Percentiles rank a stretch among this genome's conserved stretches.
Evolutionary conservation across 1,140 invertebrate species (phyloP).

Genomic region (Drosophila tani): DNA sequence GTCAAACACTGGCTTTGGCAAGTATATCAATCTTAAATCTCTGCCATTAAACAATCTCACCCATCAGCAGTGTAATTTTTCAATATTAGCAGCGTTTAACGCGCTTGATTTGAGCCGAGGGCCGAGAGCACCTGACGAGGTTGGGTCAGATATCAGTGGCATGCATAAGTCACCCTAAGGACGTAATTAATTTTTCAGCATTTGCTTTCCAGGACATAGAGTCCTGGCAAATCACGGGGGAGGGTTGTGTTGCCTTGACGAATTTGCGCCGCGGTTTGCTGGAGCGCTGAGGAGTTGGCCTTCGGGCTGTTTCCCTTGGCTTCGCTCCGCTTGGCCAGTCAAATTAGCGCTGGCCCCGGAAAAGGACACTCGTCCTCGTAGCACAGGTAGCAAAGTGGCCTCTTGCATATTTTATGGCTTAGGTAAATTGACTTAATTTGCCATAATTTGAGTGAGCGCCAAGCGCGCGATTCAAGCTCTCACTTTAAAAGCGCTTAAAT

Average conservation of each 20-base stretch:
- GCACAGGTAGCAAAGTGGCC: constrained; percentile 45
- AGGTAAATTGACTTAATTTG: constrained; percentile 81
- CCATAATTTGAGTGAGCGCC: constrained; percentile 65
- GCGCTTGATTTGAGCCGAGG: constrained; percentile 69
- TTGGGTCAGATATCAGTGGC: constrained; percentile 41
- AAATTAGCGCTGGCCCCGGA: constrained; percentile 64
- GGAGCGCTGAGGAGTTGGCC: constrained; percentile 24
- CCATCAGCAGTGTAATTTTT: constrained; percentile 62
- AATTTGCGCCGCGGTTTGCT: constrained; percentile 72
- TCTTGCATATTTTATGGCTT: constrained; percentile 77
- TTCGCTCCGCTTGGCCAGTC: constrained; percentile 57
- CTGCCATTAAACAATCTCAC: constrained; percentile 39
- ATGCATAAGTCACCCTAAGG: constrained; percentile 82
- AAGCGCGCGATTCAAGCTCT: constrained; percentile 27
- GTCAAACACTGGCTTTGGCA: background rate
- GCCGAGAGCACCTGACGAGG: constrained; percentile 16
- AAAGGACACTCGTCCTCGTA: constrained; percentile 51
- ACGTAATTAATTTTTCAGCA: constrained; percentile 85
- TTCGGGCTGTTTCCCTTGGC: constrained; percentile 42
- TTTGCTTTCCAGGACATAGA: constrained; percentile 53
- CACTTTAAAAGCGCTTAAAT: constrained; percentile 73
- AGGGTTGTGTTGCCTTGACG: constrained; percentile 67
- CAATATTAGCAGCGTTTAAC: constrained; percentile 78
- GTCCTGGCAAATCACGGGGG: constrained; percentile 4
- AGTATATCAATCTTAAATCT: constrained; percentile 14